Conservation (phyloP, 2,113 vertebrate genomes). For the Herpetotheres cachinnans region DNA sequence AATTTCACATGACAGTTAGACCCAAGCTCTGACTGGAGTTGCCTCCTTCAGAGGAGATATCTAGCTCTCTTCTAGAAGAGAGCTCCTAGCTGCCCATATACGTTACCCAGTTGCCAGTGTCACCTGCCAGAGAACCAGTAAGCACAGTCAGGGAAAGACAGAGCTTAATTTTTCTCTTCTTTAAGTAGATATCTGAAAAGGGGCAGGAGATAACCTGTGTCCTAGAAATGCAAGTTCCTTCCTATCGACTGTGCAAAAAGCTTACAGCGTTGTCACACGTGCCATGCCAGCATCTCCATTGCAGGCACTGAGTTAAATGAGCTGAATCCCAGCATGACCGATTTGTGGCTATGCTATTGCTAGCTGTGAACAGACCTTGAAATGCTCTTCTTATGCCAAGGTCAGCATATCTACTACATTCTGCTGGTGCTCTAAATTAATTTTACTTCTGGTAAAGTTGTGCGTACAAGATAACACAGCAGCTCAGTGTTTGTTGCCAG, state of each 20-base stretch:
- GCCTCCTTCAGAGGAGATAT: neutral
- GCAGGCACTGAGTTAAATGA: neutral
- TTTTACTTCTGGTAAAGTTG: neutral
- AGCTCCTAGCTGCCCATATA: neutral
- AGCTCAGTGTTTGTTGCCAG: neutral
- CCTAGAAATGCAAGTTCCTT: neutral
- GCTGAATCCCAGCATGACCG: neutral
- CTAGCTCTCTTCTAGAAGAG: neutral
- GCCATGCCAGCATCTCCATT: rapidly evolving
- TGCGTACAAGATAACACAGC: neutral
- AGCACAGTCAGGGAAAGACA: neutral
- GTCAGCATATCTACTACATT: neutral
- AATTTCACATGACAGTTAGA: neutral
- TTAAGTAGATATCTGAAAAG: neutral
- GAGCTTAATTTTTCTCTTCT: neutral
- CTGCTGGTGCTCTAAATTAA: neutral
- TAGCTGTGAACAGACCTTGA: neutral
- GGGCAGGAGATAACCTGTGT: neutral
- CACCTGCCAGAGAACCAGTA: neutral
- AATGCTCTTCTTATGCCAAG: neutral
- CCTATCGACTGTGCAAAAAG: neutral
- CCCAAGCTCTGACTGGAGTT: neutral
- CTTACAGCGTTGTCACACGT: rapidly evolving
- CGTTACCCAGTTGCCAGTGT: neutral
- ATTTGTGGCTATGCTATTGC: neutral